A percentile compares a stretch with the other conserved stretches of the same genome.
Evolutionary conservation across 2,113 vertebrate species (phyloP).

Genomic region (Lycaon pictus): DNA sequence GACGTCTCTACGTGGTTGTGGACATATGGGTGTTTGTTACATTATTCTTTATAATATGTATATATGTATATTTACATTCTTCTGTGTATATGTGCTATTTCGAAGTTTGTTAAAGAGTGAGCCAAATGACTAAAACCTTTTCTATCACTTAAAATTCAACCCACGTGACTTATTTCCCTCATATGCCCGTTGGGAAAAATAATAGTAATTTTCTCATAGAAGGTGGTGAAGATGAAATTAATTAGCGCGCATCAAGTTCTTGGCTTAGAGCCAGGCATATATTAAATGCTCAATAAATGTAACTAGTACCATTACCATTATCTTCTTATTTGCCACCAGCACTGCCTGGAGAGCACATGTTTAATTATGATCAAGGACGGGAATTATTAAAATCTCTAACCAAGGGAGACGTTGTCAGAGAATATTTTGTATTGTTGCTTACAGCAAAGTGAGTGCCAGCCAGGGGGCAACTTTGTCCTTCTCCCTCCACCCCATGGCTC

Average conservation of each 20-base stretch:
- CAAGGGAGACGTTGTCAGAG: background rate
- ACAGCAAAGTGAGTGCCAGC: background rate
- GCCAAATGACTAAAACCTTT: slow-evolving; percentile 4
- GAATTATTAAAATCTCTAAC: background rate
- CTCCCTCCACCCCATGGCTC: background rate
- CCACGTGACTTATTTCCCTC: background rate
- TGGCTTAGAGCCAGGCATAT: background rate
- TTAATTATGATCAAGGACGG: background rate
- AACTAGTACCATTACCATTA: background rate
- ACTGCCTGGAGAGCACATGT: background rate
- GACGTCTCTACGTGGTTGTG: background rate
- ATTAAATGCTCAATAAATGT: background rate
- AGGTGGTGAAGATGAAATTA: slow-evolving; percentile 7
- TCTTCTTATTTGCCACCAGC: background rate
- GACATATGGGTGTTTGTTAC: background rate
- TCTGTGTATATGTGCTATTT: background rate
- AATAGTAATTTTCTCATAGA: background rate
- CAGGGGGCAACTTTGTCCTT: too few species aligned
- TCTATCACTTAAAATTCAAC: slow-evolving; percentile 19
- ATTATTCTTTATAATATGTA: background rate
- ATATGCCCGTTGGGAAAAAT: background rate
- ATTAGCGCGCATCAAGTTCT: background rate
- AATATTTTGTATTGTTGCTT: background rate
- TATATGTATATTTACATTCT: background rate
- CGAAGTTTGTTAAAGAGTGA: background rate